Conservation (phyloP, 2,797 vertebrate genomes). For the Carduelis carduelis region DNA sequence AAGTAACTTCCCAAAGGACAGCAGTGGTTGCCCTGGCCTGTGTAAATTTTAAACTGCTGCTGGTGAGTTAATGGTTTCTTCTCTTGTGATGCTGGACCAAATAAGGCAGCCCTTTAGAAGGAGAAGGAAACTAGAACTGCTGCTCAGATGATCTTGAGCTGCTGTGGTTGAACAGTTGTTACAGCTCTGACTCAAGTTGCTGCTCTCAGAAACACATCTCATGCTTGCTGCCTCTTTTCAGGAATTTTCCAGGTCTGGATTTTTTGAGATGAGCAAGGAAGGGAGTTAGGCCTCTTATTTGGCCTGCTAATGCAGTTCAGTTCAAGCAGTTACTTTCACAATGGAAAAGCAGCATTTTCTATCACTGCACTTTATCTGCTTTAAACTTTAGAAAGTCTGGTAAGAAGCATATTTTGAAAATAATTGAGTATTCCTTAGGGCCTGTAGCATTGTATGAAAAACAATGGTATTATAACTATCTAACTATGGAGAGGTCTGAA, state of each 20-base stretch:
- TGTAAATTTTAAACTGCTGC: neutral
- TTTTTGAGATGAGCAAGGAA: neutral
- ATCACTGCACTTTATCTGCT: neutral
- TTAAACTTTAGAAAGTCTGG: neutral
- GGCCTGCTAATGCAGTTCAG: neutral
- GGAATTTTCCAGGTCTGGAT: neutral
- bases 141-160: neutral
- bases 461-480: neutral
- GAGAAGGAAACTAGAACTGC: neutral
- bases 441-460: neutral
- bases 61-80: neutral
- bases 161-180: neutral
- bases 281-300: neutral
- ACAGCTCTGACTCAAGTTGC: constrained; percentile 25
- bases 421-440: neutral
- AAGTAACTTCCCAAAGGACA: neutral
- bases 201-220: neutral
- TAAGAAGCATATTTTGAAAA: neutral
- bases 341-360: neutral
- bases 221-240: neutral
- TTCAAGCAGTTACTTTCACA: neutral
- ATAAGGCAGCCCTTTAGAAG: neutral
- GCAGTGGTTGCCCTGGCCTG: neutral
- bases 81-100: neutral
- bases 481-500: neutral